These are phyloP conservation scores for Panthera leo DNA, from an alignment of 2,113 vertebrate genomes.

Conservation along the genomic window DNA sequence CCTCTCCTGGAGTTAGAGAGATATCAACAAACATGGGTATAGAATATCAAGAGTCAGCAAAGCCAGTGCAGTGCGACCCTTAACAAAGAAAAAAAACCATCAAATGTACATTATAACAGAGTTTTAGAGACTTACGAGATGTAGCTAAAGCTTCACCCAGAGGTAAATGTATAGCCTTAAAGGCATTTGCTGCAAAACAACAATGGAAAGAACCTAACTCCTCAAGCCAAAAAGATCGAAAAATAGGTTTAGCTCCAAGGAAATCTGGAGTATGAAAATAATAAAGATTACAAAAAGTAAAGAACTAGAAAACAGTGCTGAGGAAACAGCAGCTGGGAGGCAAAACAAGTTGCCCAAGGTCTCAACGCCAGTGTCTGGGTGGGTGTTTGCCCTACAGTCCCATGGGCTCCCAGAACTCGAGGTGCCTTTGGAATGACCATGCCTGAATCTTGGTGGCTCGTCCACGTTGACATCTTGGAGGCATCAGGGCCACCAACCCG, in stretches of 20 bases:
- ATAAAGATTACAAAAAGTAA: background rate
- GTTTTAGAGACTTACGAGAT: background rate
- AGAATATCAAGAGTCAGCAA: background rate
- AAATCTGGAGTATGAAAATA: background rate
- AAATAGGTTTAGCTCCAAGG: background rate
- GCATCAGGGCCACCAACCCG: background rate
- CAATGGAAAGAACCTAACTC: background rate
- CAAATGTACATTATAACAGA: background rate
- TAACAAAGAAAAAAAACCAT: background rate
- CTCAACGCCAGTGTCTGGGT: fast-evolving
- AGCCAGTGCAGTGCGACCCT: background rate
- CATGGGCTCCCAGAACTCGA: background rate
- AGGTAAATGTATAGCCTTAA: slow-evolving; percentile 61
- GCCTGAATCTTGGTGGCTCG: background rate
- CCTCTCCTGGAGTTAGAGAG: background rate
- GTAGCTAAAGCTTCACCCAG: slow-evolving; percentile 55
- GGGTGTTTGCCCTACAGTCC: fast-evolving
- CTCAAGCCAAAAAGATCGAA: background rate
- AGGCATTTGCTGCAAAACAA: background rate
- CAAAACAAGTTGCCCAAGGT: no score
- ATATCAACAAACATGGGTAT: background rate
- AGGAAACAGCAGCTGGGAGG: background rate
- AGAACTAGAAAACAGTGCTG: background rate
- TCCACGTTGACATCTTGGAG: fast-evolving
- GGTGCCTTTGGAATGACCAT: no score